phyloP scores from a whole-genome alignment of 2,888 invertebrate genomes.

The Dasysyrphus albostriatus region DNA sequence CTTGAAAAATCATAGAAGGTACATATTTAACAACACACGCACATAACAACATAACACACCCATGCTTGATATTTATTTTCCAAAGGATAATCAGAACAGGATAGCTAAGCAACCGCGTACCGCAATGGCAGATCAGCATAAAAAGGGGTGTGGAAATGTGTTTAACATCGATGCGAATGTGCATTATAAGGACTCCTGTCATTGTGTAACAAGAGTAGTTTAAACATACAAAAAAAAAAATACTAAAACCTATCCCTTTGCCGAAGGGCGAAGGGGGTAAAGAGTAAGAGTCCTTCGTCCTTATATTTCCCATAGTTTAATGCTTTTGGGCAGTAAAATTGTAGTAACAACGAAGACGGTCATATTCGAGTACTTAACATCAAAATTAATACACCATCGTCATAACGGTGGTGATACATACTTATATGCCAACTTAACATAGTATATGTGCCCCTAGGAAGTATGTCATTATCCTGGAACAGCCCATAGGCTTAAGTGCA shows the following conservation, averaged over 20 bases:
- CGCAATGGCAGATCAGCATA: conserved; percentile 40
- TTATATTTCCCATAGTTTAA: conserved; percentile 47
- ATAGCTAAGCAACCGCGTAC: conserved; percentile 61
- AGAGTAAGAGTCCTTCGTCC: conserved; percentile 43
- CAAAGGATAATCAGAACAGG: conserved; percentile 53
- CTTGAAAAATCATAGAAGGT: conserved; percentile 31
- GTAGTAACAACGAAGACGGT: conserved; percentile 38
- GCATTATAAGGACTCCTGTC: conserved; percentile 67
- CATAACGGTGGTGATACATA: conserved; percentile 21
- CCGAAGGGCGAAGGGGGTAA: conserved; percentile 63
- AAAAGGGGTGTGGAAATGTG: conserved; percentile 73
- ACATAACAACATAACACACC: conserved; percentile 12
- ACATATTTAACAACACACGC: conserved; percentile 42
- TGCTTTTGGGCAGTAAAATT: conserved; percentile 71
- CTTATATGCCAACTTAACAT: no score
- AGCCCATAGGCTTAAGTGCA: conserved; percentile 48
- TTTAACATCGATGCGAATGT: conserved; percentile 68
- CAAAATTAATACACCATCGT: conserved; percentile 73
- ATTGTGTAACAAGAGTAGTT: conserved; percentile 53
- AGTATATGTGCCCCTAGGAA: conserved; percentile 49
- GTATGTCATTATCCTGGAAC: conserved; percentile 68
- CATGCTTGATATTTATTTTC: conserved; percentile 17
- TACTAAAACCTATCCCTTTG: conserved; percentile 30
- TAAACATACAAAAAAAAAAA: conserved; percentile 2
- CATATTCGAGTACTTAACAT: conserved; percentile 70